Conservation (phyloP, 2,113 vertebrate species). For the Lucifuga dentata region DNA sequence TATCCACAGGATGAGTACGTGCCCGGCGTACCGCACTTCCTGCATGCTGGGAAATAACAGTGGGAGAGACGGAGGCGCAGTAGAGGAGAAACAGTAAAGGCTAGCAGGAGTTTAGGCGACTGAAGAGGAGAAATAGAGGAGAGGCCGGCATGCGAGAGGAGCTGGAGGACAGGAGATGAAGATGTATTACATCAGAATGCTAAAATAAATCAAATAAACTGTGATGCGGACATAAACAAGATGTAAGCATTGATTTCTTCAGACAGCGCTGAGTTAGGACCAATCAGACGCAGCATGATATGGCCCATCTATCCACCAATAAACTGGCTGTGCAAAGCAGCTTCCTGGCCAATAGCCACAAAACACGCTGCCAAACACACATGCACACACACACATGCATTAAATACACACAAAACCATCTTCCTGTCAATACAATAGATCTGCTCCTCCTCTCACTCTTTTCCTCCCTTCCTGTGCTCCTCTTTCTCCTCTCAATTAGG, state of each 20-base stretch:
- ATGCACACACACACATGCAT: constrained; percentile 26
- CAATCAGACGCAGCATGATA: constrained; percentile 17
- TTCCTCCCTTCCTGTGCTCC: constrained; percentile 7
- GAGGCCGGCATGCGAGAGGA: background rate
- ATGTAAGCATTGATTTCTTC: constrained; percentile 36
- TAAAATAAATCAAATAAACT: constrained; percentile 7
- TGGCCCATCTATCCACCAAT: constrained; percentile 13
- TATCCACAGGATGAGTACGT: constrained; percentile 31
- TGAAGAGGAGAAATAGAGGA: background rate
- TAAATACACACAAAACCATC: constrained; percentile 16
- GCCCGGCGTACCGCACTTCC: constrained; percentile 14
- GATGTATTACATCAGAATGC: background rate
- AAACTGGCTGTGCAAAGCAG: constrained; percentile 19
- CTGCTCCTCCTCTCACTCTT: background rate
- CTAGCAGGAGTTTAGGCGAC: background rate
- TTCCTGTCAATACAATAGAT: constrained; percentile 26
- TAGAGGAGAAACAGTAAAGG: background rate
- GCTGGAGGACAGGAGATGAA: background rate
- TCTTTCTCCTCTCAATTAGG: background rate
- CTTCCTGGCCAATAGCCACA: background rate
- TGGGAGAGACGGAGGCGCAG: background rate
- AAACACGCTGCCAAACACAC: constrained; percentile 19
- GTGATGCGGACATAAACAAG: constrained; percentile 18
- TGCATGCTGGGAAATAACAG: background rate
- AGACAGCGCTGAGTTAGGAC: constrained; percentile 1